Evolutionary conservation across 2,888 invertebrate genomes (phyloP), one percentile per base, ranked within the genome.

Genomic region (Patella pellucida): DNA sequence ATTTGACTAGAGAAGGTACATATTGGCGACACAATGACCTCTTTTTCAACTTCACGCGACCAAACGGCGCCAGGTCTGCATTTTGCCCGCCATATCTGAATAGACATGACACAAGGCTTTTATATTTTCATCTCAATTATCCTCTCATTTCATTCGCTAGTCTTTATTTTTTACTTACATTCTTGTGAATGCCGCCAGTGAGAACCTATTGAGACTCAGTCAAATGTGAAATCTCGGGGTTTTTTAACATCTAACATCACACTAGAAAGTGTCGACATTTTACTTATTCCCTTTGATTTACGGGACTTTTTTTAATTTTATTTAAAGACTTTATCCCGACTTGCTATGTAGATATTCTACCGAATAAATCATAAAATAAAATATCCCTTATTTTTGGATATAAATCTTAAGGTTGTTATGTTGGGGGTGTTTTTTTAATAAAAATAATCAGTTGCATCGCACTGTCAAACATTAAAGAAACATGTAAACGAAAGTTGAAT

Each of bases 191-290:
- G n/a, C n/a, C 16, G 7, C 19, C 41, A 72, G 31, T 51, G 67
- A 72, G 41, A 50, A 67, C 50, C 72, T 19, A 50, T 50, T 62
- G 31, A 54, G 67, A 72, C 41, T 51, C 62, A 72, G 50, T 67
- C 72, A 62, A 56, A 62, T 72, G 72, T 62, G 62, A 72, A 72
- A 27, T 41, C 72, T 56, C 41, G 67, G 11, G 72, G 52, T 71
- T 41, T 41, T 62, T 62, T 62, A 62, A 19, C 62, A 11, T 62
- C 62, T 23, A 62, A 62, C 62, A 62, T 62, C 62, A 19, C 62
- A 62, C 62, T 62, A 62, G 19, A 62, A 62, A 23, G 19, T 62
- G 62, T 62, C 62, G 23, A 62, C 19, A 62, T 23, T 62, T 23
- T 23, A 23, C 62, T 62, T 62, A 11, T 23, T 62, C 12, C 23